phyloP scores from a whole-genome alignment of 1,140 invertebrate genomes.

The Branchinecta lindahli region DNA sequence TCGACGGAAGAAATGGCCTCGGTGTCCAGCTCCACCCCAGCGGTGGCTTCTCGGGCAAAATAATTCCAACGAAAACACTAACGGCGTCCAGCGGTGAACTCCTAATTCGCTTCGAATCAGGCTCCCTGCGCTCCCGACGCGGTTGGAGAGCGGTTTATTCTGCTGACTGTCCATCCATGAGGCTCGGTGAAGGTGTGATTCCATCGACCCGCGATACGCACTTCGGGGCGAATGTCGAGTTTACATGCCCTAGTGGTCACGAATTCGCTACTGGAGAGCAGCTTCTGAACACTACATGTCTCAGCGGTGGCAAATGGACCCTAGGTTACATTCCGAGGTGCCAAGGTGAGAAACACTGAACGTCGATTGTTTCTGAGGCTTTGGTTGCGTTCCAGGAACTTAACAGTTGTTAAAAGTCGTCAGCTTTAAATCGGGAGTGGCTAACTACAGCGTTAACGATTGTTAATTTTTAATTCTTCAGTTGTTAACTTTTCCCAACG shows the following conservation, averaged over 20 bases:
- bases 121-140: constrained; percentile 61
- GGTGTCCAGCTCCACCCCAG: constrained; percentile 72
- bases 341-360: constrained; percentile 44
- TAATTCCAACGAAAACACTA: constrained; percentile 66
- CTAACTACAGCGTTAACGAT: too few relatives aligned
- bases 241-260: constrained; percentile 80
- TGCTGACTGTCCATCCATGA: constrained; percentile 72
- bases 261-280: constrained; percentile 81
- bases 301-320: constrained; percentile 82
- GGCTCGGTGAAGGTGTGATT: constrained; percentile 66
- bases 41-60: constrained; percentile 64
- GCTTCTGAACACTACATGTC: constrained; percentile 65
- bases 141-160: constrained; percentile 86
- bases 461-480: too few relatives aligned
- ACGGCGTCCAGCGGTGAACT: constrained; percentile 85
- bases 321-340: constrained; percentile 81
- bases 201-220: constrained; percentile 79
- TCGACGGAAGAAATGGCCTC: constrained; percentile 67
- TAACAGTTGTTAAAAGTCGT: too few relatives aligned
- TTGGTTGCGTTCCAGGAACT: too few relatives aligned
- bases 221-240: constrained; percentile 74
- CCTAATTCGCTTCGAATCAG: constrained; percentile 69
- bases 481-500: too few relatives aligned
- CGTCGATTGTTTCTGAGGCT: too few relatives aligned
- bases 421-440: too few relatives aligned